Evolutionary conservation across 2,113 vertebrate genomes (phyloP).

Genomic region (Notechis scutatus): DNA sequence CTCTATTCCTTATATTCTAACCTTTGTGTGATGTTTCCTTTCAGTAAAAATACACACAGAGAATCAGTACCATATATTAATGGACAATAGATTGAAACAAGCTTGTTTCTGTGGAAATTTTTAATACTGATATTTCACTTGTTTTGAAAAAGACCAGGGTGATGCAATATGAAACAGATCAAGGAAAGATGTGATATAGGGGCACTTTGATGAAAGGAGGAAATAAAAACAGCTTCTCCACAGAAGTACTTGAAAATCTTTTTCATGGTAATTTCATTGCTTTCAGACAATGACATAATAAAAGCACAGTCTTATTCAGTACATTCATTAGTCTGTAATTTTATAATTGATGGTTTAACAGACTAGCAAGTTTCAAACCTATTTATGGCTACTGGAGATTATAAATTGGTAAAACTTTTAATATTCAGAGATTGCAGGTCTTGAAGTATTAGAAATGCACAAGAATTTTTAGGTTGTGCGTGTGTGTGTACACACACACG

Average conservation of each 20-base stretch:
- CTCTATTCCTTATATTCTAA: background rate
- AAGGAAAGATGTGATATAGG: background rate
- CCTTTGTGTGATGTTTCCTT: background rate
- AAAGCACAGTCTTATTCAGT: background rate
- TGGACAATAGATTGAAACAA: background rate
- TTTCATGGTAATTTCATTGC: background rate
- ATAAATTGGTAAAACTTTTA: background rate
- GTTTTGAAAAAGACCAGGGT: background rate
- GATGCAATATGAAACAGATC: background rate
- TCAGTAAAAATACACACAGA: background rate
- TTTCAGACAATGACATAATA: background rate
- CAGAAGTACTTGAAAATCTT: background rate
- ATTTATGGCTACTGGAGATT: background rate
- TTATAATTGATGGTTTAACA: background rate
- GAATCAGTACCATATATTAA: background rate
- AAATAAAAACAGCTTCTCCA: background rate
- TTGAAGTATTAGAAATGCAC: background rate
- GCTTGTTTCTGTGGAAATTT: background rate
- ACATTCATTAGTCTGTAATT: background rate
- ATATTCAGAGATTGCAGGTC: background rate
- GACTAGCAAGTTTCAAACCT: background rate
- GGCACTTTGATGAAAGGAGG: background rate
- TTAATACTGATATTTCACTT: background rate
- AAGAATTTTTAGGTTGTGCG: background rate
- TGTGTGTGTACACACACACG: background rate